phyloP scores from a whole-genome alignment of 37 sponge, comb jelly and placozoan species.

The Chondrosia reniformis region DNA sequence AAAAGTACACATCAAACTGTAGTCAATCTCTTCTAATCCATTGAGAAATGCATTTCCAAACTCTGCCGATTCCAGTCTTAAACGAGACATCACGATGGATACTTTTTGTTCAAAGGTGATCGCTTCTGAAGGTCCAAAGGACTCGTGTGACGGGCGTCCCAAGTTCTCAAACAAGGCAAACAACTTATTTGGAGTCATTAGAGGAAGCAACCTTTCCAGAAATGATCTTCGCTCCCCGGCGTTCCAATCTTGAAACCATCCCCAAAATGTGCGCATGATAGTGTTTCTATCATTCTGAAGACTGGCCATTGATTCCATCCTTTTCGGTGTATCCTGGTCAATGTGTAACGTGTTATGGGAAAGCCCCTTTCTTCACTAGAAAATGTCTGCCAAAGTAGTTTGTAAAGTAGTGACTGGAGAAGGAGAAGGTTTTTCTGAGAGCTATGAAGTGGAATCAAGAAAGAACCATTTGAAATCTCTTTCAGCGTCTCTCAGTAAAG shows the following conservation, averaged over 20 bases:
- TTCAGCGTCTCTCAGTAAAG: conserved; percentile 7
- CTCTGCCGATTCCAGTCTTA: conserved; percentile 23
- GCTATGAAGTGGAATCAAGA: conserved; percentile 2
- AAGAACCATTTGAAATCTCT: conserved; percentile 20
- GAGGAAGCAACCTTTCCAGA: conserved; percentile 27
- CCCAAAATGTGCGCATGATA: background rate
- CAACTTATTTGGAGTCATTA: conserved; percentile 36
- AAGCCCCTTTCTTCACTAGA: too few relatives aligned
- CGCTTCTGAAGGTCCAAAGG: background rate
- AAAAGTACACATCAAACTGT: conserved; percentile 16
- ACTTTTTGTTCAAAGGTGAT: conserved; percentile 30
- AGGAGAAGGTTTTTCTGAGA: background rate
- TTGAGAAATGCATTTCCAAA: conserved; percentile 23
- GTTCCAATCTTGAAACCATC: conserved; percentile 35
- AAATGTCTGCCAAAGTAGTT: background rate
- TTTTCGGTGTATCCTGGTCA: too few relatives aligned
- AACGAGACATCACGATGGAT: background rate
- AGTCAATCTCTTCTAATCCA: conserved; percentile 38
- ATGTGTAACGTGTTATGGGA: too few relatives aligned
- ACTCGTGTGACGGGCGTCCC: background rate
- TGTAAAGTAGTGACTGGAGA: background rate
- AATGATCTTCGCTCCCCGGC: conserved; percentile 13
- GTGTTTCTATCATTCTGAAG: background rate
- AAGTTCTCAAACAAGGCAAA: conserved; percentile 20
- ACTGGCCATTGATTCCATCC: background rate